phyloP scores from a whole-genome alignment of 2,888 invertebrate species.

The Deladenus siricidicola region DNA sequence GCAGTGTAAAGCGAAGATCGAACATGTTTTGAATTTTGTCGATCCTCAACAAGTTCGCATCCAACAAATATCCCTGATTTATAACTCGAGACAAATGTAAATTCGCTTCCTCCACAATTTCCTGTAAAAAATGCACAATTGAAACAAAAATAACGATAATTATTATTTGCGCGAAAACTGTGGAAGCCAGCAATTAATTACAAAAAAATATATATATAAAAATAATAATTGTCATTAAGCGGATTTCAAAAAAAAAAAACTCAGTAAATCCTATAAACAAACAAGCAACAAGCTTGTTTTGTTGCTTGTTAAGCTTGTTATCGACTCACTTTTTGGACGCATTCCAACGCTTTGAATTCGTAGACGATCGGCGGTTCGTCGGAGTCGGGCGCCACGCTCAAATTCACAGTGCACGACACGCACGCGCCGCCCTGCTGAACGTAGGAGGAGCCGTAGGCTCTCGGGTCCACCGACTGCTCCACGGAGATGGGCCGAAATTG shows the following conservation, averaged over 20 bases:
- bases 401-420: constrained; percentile 16
- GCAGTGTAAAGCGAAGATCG: constrained; percentile 17
- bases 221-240: no score
- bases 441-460: constrained; percentile 14
- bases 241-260: not conserved
- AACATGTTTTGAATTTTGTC: constrained; percentile 1
- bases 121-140: constrained; percentile 10
- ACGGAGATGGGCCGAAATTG: constrained; percentile 16
- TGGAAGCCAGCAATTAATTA: no score
- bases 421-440: constrained; percentile 21
- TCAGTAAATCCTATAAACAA: no score
- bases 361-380: constrained; percentile 15
- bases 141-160: no score
- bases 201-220: no score
- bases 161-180: no score
- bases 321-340: constrained; percentile 17
- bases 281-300: no score
- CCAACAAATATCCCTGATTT: constrained; percentile 2
- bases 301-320: no score
- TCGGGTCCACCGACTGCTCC: constrained; percentile 7
- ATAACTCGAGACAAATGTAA: constrained; percentile 10
- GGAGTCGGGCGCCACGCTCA: constrained; percentile 20
- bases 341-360: constrained; percentile 15
- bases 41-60: constrained; percentile 1
- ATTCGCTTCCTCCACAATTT: constrained; percentile 15